A percentile compares a stretch with the other conserved stretches of the same genome.
These are phyloP conservation scores for Trichogramma dendrolimi DNA, from an alignment of 2,888 invertebrate species.

Conservation along the genomic window DNA sequence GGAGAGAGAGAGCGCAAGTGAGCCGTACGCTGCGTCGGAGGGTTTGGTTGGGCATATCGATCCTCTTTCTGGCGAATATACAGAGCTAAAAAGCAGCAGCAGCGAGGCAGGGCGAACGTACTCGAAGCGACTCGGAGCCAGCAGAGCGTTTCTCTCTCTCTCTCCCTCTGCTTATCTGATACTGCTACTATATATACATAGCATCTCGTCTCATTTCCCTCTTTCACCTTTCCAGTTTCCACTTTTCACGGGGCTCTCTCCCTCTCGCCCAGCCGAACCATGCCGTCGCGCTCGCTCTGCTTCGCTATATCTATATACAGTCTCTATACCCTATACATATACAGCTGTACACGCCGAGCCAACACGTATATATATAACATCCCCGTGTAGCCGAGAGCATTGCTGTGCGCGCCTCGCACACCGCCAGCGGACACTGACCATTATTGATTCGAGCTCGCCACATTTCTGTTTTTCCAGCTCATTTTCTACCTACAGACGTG, in stretches of 20 bases:
- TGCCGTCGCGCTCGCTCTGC: no score
- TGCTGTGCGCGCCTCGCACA: background rate
- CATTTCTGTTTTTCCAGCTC: no score
- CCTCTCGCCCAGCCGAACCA: background rate
- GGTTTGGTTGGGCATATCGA: no score
- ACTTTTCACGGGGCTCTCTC: constrained; percentile 1
- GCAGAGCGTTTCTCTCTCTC: constrained; percentile 3
- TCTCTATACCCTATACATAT: no score
- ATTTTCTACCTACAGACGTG: no score
- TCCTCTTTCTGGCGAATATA: no score
- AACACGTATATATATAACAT: background rate
- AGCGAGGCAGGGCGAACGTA: constrained; percentile 1
- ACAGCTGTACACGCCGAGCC: no score
- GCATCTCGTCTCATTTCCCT: constrained; percentile 24
- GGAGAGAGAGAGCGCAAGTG: no score
- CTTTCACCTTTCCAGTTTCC: constrained; percentile 18
- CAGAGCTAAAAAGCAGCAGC: background rate
- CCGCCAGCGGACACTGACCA: constrained; percentile 15
- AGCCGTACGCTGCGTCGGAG: no score
- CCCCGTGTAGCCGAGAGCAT: constrained; percentile 1
- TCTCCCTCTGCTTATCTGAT: background rate
- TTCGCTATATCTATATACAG: no score
- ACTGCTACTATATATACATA: no score
- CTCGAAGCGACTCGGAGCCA: constrained; percentile 2
- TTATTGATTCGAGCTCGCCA: constrained; percentile 19